A percentile compares a stretch with the other conserved stretches of the same genome.
Evolutionary conservation across 2,113 vertebrate species (phyloP).

Genomic region (Passerina amoena): DNA sequence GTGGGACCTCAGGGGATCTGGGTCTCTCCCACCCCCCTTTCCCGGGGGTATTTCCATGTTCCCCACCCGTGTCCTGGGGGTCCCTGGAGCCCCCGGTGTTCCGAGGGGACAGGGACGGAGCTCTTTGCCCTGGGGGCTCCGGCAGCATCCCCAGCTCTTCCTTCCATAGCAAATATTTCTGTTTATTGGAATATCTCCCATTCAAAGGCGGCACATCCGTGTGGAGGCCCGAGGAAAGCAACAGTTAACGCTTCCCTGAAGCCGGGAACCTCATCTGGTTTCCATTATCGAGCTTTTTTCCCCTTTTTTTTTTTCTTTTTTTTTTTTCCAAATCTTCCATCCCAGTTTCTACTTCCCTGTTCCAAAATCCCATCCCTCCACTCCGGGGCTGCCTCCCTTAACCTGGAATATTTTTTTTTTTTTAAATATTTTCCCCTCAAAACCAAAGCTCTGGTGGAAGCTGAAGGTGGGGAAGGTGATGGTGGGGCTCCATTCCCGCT

Average conservation of each 20-base stretch:
- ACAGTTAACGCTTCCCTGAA: neutral
- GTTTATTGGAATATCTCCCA: accelerated
- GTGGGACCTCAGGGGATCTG: neutral
- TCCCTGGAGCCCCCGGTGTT: neutral
- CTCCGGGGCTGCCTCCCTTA: neutral
- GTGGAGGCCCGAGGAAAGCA: neutral
- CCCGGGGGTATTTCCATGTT: neutral
- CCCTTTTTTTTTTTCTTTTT: no score
- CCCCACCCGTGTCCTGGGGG: neutral
- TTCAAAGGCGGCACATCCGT: neutral
- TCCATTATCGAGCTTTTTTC: neutral
- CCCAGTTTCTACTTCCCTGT: neutral
- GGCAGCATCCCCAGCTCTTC: accelerated
- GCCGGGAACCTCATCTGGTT: slow-evolving; percentile 40
- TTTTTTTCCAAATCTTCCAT: neutral
- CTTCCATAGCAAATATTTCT: accelerated
- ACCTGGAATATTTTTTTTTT: accelerated
- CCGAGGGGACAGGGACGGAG: neutral
- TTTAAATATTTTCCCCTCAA: accelerated
- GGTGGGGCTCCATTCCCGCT: neutral
- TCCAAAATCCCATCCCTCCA: neutral
- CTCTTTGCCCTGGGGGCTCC: no score
- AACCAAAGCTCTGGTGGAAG: neutral
- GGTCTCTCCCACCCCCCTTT: neutral
- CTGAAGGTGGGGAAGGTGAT: accelerated